These are phyloP conservation scores for Meandrina meandrites DNA, from an alignment of 92 coral and sea anemone genomes.

Conservation along the genomic window DNA sequence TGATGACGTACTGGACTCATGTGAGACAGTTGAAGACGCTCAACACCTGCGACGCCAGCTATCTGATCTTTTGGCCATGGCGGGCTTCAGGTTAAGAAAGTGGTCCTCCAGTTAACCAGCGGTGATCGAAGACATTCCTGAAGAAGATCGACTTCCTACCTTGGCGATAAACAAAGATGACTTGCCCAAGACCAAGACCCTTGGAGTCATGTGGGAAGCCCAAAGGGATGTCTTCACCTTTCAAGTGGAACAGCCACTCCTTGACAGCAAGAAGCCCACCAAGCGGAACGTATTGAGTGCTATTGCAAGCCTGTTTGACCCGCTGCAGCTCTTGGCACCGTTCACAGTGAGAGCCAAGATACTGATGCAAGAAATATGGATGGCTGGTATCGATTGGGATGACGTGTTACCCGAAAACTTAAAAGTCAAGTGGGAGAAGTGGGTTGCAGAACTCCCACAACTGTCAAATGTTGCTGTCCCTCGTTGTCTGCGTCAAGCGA, in stretches of 20 bases:
- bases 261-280: conserved; percentile 2
- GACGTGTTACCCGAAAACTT: conserved; percentile 46
- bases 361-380: not conserved
- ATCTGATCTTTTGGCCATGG: no score
- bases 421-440: no score
- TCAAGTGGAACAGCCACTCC: conserved; percentile 11
- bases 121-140: no score
- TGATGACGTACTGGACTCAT: no score
- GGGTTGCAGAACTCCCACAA: conserved; percentile 20
- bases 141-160: no score
- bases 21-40: no score
- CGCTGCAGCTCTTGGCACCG: not conserved
- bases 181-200: not conserved
- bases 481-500: conserved; percentile 32
- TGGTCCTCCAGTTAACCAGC: no score
- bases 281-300: not conserved
- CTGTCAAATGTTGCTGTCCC: conserved; percentile 24
- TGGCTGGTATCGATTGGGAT: conserved; percentile 49
- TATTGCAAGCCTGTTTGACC: not conserved
- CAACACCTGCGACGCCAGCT: no score
- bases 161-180: no score
- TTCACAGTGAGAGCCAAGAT: not conserved
- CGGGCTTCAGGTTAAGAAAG: no score
- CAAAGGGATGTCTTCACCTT: conserved; percentile 38
- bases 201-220: conserved; percentile 17